Percentiles rank a stretch among this genome's conserved stretches.
Evolutionary conservation across 2,888 invertebrate species (phyloP).

Genomic region (Operophtera brumata): DNA sequence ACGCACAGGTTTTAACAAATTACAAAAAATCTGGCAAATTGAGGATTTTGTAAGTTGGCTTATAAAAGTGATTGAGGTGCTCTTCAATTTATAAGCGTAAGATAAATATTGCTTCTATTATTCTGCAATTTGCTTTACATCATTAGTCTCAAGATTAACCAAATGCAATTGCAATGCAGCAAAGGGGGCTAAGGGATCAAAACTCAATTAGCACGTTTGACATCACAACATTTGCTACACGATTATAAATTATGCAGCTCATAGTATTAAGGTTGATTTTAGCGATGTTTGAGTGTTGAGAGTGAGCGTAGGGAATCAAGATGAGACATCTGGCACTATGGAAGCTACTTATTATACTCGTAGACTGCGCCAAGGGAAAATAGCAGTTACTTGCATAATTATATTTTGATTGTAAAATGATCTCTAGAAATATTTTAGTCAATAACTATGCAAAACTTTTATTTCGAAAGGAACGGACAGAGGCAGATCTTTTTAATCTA

Average conservation of each 20-base stretch:
- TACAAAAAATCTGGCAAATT: too few species aligned
- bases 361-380: slow-evolving; percentile 39
- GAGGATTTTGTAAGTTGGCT: too few species aligned
- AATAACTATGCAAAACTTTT: too few species aligned
- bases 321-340: slow-evolving; percentile 52
- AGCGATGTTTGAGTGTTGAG: background rate
- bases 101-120: slow-evolving; percentile 11
- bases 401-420: background rate
- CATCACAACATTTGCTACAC: background rate
- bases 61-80: too few species aligned
- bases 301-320: slow-evolving; percentile 37
- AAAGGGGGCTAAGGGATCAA: slow-evolving; percentile 52
- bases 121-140: slow-evolving; percentile 28
- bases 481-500: too few species aligned
- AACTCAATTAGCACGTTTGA: slow-evolving; percentile 51
- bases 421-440: too few species aligned
- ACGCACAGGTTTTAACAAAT: too few species aligned
- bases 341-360: slow-evolving; percentile 43
- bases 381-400: slow-evolving; percentile 21
- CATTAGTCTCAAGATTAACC: slow-evolving; percentile 28
- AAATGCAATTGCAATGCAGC: slow-evolving; percentile 32
- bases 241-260: slow-evolving; percentile 11
- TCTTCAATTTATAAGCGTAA: too few species aligned
- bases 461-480: too few species aligned
- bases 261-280: background rate